Evolutionary conservation across 37 sponge, comb jelly and placozoan genomes (phyloP), one percentile per base, ranked within the genome.

Genomic region (Halichondria panicea): DNA sequence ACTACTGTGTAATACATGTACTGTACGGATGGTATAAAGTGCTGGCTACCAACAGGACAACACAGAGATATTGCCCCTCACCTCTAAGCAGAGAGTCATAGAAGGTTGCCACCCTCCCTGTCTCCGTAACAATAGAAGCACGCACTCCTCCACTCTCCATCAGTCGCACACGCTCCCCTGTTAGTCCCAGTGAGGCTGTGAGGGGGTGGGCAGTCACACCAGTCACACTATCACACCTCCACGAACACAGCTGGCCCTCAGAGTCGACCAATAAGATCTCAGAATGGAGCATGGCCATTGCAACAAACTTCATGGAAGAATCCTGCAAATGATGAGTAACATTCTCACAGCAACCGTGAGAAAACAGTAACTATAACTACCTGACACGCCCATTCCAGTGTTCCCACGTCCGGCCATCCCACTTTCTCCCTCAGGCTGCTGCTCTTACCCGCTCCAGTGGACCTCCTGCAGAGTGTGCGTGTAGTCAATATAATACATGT

Each of bases 61-160:
- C n/a, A n/a, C n/a, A n/a, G n/a, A n/a, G n/a, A n/a, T n/a, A n/a
- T n/a, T n/a, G n/a, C 22, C 2, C 38, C 45, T 55, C n/a, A 82
- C 91, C 77, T 82, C 88, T 82, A 27, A 94, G 55, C 4, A 90
- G 75, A 13, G 55, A n/a, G 52, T 94, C 95, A 57, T 94, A 90
- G 65, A 94, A 87, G 2, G 95, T 94, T 21, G 91, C 90, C 34
- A 90, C 61, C 13, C 75, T 74, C 31, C 88, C 88, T 1, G 88
- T 72, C 33, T 78, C 76, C 27, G 86, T 83, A 0, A 85, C 88
- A 12, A 94, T 46, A 22, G 84, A 73, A 21, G 81, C 88, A 15
- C 95, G 76, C 18, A 86, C 45, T 3, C 77, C 77, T 46, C 87
- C 79, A 19, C 88, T 80, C 27, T 74, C 71, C 34, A 94, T 21